These are phyloP conservation scores for Spondyliosoma cantharus DNA, from an alignment of 2,797 vertebrate genomes.

Conservation along the genomic window DNA sequence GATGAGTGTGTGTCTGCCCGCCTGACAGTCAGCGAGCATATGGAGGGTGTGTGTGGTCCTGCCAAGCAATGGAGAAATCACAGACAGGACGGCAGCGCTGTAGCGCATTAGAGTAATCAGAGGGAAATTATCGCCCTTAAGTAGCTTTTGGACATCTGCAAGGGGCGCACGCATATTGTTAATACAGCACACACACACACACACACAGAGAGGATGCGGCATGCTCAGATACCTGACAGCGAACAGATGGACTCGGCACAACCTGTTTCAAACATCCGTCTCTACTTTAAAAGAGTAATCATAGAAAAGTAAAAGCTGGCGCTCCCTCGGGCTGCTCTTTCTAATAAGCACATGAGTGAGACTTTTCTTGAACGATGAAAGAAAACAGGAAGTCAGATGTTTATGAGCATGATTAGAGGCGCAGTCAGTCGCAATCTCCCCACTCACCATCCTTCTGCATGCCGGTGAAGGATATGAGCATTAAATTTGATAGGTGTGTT, in stretches of 20 bases:
- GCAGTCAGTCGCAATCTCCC: constrained; percentile 17
- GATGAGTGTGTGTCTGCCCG: constrained; percentile 57
- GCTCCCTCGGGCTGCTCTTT: constrained; percentile 29
- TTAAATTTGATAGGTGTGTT: constrained; percentile 38
- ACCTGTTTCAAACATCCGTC: constrained; percentile 58
- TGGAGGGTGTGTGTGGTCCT: constrained; percentile 76
- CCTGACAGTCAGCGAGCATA: constrained; percentile 73
- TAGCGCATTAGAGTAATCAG: constrained; percentile 77
- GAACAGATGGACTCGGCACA: constrained; percentile 73
- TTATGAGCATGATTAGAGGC: constrained; percentile 34
- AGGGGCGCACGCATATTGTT: constrained; percentile 46
- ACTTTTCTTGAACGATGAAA: constrained; percentile 45
- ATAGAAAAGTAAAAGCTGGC: constrained; percentile 52
- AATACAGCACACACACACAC: constrained; percentile 21
- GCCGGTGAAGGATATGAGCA: constrained; percentile 22
- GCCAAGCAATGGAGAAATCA: constrained; percentile 73
- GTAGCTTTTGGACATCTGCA: constrained; percentile 79
- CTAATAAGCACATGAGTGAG: constrained; percentile 43
- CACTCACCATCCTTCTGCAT: constrained; percentile 11
- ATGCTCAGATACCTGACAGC: constrained; percentile 63
- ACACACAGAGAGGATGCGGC: constrained; percentile 18
- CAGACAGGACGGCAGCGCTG: constrained; percentile 70
- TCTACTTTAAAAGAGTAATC: constrained; percentile 63
- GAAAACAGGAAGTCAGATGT: constrained; percentile 50
- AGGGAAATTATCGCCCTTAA: constrained; percentile 77